Conservation (phyloP, 2,113 vertebrate genomes). For the Sciurus niger region DNA sequence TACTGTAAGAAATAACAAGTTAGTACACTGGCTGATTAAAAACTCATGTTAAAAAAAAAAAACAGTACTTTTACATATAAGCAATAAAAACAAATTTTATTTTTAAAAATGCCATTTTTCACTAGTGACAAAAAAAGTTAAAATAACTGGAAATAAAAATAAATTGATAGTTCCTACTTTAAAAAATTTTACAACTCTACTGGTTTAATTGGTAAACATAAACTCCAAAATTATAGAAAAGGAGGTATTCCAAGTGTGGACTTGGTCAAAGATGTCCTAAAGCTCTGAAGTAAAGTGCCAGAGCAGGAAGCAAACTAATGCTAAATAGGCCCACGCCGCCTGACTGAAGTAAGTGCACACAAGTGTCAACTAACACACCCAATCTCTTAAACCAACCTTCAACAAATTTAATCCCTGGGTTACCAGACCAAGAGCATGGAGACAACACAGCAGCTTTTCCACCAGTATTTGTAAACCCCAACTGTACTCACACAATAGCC, state of each 20-base stretch:
- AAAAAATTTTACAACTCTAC: not conserved
- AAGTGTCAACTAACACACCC: not conserved
- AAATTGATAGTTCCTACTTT: not conserved
- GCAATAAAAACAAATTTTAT: conserved; percentile 1
- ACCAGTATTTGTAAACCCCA: not conserved
- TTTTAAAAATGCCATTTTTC: not conserved
- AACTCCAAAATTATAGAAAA: conserved; percentile 12
- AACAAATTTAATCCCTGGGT: not conserved
- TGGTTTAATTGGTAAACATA: not conserved
- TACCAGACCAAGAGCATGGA: not conserved
- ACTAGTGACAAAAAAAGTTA: not conserved
- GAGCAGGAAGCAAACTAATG: not conserved
- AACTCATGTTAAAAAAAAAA: not conserved
- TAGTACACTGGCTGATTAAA: not conserved
- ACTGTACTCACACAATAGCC: not conserved
- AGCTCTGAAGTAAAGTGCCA: not conserved
- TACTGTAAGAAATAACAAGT: not conserved
- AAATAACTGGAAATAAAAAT: conserved; percentile 34
- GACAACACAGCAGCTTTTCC: not conserved
- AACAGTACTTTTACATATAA: not conserved
- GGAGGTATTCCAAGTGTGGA: not conserved
- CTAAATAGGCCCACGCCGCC: not conserved
- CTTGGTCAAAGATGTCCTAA: not conserved
- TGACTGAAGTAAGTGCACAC: not conserved
- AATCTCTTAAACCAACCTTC: not conserved